A percentile compares a stretch with the other conserved stretches of the same genome.
These are phyloP conservation scores for Agrotis exclamationis DNA, from an alignment of 2,888 invertebrate species.

Conservation along the genomic window DNA sequence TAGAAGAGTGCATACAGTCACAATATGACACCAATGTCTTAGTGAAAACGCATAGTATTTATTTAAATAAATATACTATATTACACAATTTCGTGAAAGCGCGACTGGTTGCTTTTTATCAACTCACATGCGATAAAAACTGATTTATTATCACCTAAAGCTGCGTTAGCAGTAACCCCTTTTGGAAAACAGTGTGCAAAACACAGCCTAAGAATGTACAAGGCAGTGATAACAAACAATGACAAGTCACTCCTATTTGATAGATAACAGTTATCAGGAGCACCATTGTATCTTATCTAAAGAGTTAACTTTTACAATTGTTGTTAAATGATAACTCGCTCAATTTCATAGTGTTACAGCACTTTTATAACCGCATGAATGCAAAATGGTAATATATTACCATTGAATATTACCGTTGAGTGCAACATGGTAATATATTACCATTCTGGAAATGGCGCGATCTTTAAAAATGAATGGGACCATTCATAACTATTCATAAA, in stretches of 20 bases:
- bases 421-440: too few species aligned
- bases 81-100: constrained; percentile 12
- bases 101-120: constrained; percentile 7
- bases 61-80: neutral
- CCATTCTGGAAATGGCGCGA: too few species aligned
- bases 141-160: constrained; percentile 20
- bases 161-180: too few species aligned
- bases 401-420: too few species aligned
- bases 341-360: constrained; percentile 9
- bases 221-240: constrained; percentile 25
- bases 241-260: constrained; percentile 2
- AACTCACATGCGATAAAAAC: neutral
- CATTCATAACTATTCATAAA: too few species aligned
- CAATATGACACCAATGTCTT: too few species aligned
- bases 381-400: too few species aligned
- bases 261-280: constrained; percentile 46
- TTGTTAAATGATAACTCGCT: constrained; percentile 39
- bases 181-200: constrained; percentile 4
- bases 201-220: constrained; percentile 23
- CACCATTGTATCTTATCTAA: constrained; percentile 43
- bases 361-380: too few species aligned
- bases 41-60: too few species aligned
- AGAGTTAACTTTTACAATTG: constrained; percentile 37
- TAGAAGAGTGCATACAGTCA: too few species aligned
- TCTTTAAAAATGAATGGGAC: too few species aligned